Percentiles rank a stretch among this genome's conserved stretches.
phyloP scores from a whole-genome alignment of 2,113 vertebrate species.

The Catharus bicknelli region DNA sequence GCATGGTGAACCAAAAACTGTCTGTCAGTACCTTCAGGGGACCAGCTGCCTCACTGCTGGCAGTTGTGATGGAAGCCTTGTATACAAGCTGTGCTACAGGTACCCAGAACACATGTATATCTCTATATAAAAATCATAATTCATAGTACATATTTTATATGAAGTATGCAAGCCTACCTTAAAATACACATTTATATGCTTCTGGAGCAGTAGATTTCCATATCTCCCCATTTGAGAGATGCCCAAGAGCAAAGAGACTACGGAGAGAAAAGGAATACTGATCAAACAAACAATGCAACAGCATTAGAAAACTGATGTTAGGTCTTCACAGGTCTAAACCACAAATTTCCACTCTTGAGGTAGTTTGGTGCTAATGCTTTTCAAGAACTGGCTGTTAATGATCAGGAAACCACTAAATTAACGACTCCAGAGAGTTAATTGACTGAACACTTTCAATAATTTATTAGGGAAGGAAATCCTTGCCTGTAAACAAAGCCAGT shows the following conservation, averaged over 20 bases:
- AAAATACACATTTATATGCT: not conserved
- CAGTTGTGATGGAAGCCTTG: not conserved
- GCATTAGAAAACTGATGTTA: not conserved
- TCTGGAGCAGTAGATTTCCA: not conserved
- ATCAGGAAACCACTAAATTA: slow-evolving; percentile 23
- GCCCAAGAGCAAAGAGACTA: not conserved
- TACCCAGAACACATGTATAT: not conserved
- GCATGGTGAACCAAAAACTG: not conserved
- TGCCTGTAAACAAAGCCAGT: slow-evolving; percentile 11
- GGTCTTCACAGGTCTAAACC: not conserved
- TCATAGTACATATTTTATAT: not conserved
- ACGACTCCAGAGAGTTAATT: slow-evolving; percentile 23
- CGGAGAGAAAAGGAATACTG: not conserved
- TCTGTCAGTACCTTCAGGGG: not conserved
- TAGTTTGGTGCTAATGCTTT: not conserved
- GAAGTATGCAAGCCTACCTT: not conserved
- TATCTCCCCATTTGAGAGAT: not conserved
- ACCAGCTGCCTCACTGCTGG: not conserved
- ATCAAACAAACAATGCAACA: not conserved
- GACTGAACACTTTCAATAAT: slow-evolving; percentile 11
- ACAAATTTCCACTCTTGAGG: not conserved
- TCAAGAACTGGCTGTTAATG: not conserved
- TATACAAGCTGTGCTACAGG: not conserved
- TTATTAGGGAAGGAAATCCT: slow-evolving; percentile 45
- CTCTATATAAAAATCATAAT: not conserved